Conservation (phyloP, 2,113 vertebrate genomes). For the Trochalopteron elliotii region DNA sequence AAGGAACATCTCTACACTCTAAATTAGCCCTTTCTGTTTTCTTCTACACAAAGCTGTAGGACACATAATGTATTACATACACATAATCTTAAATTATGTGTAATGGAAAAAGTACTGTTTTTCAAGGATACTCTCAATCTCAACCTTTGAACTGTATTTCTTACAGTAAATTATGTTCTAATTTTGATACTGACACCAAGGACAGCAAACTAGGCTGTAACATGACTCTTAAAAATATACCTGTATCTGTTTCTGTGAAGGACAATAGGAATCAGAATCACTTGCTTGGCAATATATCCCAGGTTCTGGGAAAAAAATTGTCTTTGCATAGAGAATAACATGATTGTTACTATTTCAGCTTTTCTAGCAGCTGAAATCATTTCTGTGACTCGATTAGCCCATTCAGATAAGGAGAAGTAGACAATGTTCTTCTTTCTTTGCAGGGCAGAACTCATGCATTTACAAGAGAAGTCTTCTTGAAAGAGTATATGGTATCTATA, state of each 20-base stretch:
- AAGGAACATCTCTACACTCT: neutral
- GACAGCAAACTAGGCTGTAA: neutral
- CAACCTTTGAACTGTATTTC: neutral
- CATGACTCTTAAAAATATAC: neutral
- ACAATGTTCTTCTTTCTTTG: neutral
- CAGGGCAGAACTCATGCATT: neutral
- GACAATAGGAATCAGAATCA: neutral
- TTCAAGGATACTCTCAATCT: neutral
- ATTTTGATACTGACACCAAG: neutral
- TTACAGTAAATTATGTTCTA: neutral
- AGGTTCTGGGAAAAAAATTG: neutral
- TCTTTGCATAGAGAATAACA: neutral
- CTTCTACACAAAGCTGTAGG: neutral
- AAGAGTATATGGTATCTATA: neutral
- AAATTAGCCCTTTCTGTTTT: neutral
- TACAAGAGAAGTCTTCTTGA: neutral
- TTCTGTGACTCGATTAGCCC: neutral
- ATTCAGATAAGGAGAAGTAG: neutral
- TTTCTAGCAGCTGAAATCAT: neutral
- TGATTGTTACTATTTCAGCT: neutral
- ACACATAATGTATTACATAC: neutral
- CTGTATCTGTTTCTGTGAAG: neutral
- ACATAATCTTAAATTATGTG: neutral
- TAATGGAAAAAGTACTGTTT: neutral
- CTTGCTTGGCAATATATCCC: neutral